Base-by-base conservation (phyloP, 2,113 vertebrate genomes). In the Physeter macrocephalus region DNA sequence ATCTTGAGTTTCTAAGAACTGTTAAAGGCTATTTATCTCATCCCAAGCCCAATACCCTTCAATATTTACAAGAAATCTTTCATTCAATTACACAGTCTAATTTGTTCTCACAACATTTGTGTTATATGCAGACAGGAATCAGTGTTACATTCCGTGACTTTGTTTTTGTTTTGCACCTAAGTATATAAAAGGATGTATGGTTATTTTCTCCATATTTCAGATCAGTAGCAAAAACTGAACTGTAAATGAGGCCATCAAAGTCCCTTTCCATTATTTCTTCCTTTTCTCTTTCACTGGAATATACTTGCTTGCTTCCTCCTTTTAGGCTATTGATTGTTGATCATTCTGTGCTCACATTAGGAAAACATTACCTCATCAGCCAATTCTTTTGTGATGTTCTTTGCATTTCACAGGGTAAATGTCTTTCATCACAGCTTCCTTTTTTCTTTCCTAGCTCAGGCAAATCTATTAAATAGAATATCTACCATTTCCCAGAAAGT, bases 401-500 rank as follows among this genome's bases (percentile, higher is more conserved):
- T 91, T 93, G 69, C n/a, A 59, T 91, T 93, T 71, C 66, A 82
- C 14, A 34, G 25, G 1, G 13, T 77, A 72, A 88, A 25, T 61
- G 1, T 27, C 74, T 82, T 96, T 81, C 41, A 46, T 34, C 74
- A 84, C 7, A 0, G 57, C 23, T 62, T 52, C 67, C 21, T 17
- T 41, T 69, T 61, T 25, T 29, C n/a, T 36, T 20, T 6, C 46
- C 49, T 74, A 82, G 14, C 62, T 86, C 20, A 94, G 23, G n/a
- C 18, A 74, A 8, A n/a, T 92, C 8, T 66, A 54, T 88, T 93
- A 86, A 96, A 71, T 41, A 43, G 17, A 92, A 81, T 95, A 80
- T 21, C 84, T 61, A 88, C 54, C 57, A 59, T 64, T 97, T 93
- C 67, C 86, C 97, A 96, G 72, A 88, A 94, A 95, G 11, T 23